Evolutionary conservation across 2,113 vertebrate species (phyloP).

Genomic region (Mesocricetus auratus): DNA sequence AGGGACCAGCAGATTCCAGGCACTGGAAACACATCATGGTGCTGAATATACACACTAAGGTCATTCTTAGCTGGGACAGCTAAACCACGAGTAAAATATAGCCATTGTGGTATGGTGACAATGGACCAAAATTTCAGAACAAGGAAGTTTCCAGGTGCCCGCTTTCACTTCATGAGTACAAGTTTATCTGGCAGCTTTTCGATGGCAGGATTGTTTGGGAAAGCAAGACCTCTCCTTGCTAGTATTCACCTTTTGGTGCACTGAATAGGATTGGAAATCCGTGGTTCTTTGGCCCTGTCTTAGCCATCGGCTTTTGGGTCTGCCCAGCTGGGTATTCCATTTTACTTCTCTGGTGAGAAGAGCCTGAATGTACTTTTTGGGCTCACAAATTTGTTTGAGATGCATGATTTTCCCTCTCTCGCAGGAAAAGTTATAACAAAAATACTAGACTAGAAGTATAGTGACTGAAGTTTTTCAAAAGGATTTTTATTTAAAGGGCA

Average conservation of each 20-base stretch:
- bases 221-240: background rate
- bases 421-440: slow-evolving; percentile 67
- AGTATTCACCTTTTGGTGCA: background rate
- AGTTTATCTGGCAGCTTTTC: background rate
- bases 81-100: background rate
- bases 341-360: slow-evolving; percentile 7
- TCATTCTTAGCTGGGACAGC: background rate
- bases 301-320: background rate
- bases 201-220: background rate
- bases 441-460: slow-evolving; percentile 3
- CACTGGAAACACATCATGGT: background rate
- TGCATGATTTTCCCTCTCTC: slow-evolving; percentile 74
- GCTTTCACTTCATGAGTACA: background rate
- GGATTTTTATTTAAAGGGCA: slow-evolving; percentile 67
- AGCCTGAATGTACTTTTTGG: slow-evolving; percentile 1
- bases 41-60: background rate
- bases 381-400: slow-evolving; percentile 70
- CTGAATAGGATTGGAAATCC: background rate
- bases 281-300: background rate
- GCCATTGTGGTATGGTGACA: background rate
- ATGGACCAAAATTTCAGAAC: background rate
- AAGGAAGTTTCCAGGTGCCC: slow-evolving; percentile 21
- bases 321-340: background rate
- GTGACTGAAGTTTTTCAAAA: background rate
- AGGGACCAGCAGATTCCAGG: background rate